These are phyloP conservation scores for Gallinago paraguaiae DNA, from an alignment of 2,113 vertebrate species.

Conservation along the genomic window DNA sequence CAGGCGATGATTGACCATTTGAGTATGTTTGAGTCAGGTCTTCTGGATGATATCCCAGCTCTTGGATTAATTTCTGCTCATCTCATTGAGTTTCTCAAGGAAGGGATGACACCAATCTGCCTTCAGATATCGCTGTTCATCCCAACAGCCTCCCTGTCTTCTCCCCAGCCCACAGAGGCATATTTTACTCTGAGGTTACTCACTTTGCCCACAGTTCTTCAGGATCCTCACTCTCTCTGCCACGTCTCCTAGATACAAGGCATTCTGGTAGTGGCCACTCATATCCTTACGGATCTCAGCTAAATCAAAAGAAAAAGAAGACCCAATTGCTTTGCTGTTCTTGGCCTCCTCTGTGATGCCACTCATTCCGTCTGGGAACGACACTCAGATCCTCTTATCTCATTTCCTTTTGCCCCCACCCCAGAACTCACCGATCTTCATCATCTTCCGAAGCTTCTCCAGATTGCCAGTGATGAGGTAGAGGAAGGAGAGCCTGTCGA, in stretches of 20 bases:
- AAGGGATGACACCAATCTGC: background rate
- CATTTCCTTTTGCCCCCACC: background rate
- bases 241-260: slow-evolving; percentile 93
- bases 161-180: background rate
- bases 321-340: background rate
- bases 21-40: background rate
- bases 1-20: accelerated
- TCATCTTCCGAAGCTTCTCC: slow-evolving; percentile 97
- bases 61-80: background rate
- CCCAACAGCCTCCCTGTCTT: background rate
- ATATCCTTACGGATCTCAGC: slow-evolving; percentile 98
- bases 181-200: background rate
- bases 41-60: background rate
- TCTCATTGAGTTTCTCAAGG: background rate
- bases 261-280: slow-evolving; percentile 98
- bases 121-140: background rate
- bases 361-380: background rate
- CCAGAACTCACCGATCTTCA: slow-evolving; percentile 90
- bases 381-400: background rate
- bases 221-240: slow-evolving; percentile 94
- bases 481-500: slow-evolving; percentile 95
- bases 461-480: slow-evolving; percentile 97
- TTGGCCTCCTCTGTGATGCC: background rate
- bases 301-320: slow-evolving; percentile 8
- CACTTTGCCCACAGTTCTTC: slow-evolving; percentile 97